Percentiles rank a stretch among this genome's conserved stretches.
Evolutionary conservation across 2,888 invertebrate species (phyloP).

Genomic region (Eupelmus urozonus): DNA sequence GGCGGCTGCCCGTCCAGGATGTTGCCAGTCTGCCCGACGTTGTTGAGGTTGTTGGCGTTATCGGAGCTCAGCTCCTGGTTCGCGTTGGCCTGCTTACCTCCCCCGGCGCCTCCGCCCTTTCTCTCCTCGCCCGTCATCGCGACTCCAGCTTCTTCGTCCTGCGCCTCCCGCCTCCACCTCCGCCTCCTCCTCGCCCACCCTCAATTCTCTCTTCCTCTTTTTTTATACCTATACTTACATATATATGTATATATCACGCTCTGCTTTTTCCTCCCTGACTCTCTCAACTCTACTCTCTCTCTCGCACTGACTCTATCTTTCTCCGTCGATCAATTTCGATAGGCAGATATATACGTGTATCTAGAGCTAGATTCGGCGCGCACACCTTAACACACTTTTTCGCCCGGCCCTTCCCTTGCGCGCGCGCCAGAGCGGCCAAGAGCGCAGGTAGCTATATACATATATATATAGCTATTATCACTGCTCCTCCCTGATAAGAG

Average conservation of each 20-base stretch:
- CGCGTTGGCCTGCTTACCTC: conserved; percentile 62
- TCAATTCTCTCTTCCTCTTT: conserved; percentile 46
- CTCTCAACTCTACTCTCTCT: background rate
- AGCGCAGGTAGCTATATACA: no score
- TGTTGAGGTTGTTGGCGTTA: conserved; percentile 69
- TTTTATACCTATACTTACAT: conserved; percentile 15
- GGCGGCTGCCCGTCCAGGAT: conserved; percentile 68
- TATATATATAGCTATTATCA: no score
- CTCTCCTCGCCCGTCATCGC: conserved; percentile 76
- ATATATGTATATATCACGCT: background rate
- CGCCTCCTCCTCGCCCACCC: conserved; percentile 55
- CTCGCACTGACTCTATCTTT: background rate
- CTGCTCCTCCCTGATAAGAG: background rate
- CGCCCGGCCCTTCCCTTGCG: background rate
- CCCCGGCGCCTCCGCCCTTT: conserved; percentile 68
- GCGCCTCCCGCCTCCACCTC: conserved; percentile 29
- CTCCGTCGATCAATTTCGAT: background rate
- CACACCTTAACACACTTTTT: conserved; percentile 14
- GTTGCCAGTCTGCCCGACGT: conserved; percentile 74
- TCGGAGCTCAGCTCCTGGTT: conserved; percentile 52
- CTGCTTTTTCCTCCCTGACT: background rate
- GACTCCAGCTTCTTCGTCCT: conserved; percentile 51
- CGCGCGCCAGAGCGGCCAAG: no score
- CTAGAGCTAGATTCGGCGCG: background rate
- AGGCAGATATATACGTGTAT: no score